A percentile compares a stretch with the other conserved stretches of the same genome.
Evolutionary conservation across 1,140 invertebrate species (phyloP).

Genomic region (Trinorchestia longiramus): DNA sequence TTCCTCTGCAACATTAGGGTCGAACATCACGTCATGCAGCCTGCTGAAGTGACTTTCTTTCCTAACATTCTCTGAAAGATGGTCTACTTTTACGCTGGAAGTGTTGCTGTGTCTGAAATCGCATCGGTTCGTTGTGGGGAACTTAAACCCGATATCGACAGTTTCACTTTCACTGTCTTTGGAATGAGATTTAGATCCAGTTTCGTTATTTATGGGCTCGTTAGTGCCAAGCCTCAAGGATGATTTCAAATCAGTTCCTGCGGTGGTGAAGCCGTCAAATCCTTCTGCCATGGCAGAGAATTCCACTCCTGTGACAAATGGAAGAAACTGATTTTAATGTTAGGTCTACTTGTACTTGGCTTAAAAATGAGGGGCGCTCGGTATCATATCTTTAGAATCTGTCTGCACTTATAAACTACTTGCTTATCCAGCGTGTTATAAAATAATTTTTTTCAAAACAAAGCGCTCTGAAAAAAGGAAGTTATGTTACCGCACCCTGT

Average conservation of each 20-base stretch:
- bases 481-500: no score
- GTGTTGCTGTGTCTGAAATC: neutral
- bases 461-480: no score
- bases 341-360: neutral
- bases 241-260: neutral
- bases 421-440: no score
- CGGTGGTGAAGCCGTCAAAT: neutral
- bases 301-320: neutral
- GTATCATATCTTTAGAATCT: neutral
- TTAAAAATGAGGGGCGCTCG: neutral
- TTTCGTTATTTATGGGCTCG: neutral
- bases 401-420: neutral
- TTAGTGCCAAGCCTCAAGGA: neutral
- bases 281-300: neutral
- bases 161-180: neutral
- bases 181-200: neutral
- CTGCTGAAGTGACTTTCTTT: neutral
- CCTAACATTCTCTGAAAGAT: neutral
- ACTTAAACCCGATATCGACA: neutral
- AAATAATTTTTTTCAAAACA: neutral
- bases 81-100: neutral
- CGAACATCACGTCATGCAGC: neutral
- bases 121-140: neutral
- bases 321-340: neutral
- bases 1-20: neutral